Base-by-base conservation (phyloP, 23 tunicate genomes). In the Ascidia mentula region DNA sequence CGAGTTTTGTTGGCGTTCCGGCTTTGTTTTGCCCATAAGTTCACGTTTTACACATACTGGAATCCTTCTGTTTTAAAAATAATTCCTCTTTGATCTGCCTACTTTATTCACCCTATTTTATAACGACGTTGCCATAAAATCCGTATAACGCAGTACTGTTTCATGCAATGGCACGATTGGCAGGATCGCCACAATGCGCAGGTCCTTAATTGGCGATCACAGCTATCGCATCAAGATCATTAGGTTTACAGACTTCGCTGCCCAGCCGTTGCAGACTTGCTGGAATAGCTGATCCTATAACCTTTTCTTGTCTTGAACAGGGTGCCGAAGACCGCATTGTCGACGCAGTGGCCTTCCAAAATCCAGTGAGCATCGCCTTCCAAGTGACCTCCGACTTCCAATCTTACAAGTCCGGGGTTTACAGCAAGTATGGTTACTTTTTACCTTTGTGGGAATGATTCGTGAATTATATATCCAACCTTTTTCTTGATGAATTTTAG, bases 291-390 rank as follows among this genome's bases (percentile, higher is more conserved):
- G 15, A 9, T 42, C 53, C 12, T 42, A 9, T 42, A 42, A 42
- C 65, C 4, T 9, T 53, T 9, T n/a, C n/a, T n/a, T n/a, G n/a
- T 17, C 18, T 18, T 45, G 17, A 17, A 31, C 53, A 92, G 81
- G 93, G 92, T n/a, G 85, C 94, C 13, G 98, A 94, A 61, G 69
- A 32, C 26, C 85, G 82, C 4, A 76, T 94, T 30, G 71, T 33
- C 0, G 90, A 84, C n/a, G 94, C 98, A 18, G 89, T 94, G 31
- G 88, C 82, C 13, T 61, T 38, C 38, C 72, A 78, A 60, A 90
- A 94, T 35, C 98, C 98, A 17, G 89, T 94, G 35, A 84, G 90
- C 32, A 89, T 94, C 42, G 98, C 98, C 6, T 94, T 94, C 74
- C 82, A 94, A 82, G 98, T 94, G 33, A 82, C 86, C 24, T 70